Percentiles rank a stretch among this genome's conserved stretches.
Conservation (phyloP, 2,888 invertebrate genomes). For the Tanaodytes sp. region DNA sequence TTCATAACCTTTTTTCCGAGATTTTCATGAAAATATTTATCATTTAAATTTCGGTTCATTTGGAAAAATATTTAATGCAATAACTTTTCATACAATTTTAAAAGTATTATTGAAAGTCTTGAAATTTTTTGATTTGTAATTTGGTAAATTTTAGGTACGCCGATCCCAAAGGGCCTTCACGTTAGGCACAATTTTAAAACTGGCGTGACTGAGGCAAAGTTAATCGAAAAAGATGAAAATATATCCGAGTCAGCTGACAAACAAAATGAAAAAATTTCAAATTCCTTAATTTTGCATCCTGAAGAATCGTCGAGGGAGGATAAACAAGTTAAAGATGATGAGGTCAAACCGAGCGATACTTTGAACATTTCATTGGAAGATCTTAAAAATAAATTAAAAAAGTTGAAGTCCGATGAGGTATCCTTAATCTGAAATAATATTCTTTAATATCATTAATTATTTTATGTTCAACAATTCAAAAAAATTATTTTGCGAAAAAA, state of each 20-base stretch:
- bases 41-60: no score
- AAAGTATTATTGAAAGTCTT: no score
- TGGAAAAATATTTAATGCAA: no score
- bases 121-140: no score
- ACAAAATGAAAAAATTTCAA: slow-evolving; percentile 38
- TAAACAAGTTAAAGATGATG: slow-evolving; percentile 55
- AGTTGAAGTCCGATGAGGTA: slow-evolving; percentile 62
- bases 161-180: slow-evolving; percentile 83
- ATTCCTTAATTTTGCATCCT: slow-evolving; percentile 64
- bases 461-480: no score
- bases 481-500: no score
- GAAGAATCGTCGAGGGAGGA: slow-evolving; percentile 58
- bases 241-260: slow-evolving; percentile 34
- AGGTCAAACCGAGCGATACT: slow-evolving; percentile 55
- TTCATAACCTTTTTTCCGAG: no score
- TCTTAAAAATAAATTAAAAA: slow-evolving; percentile 66
- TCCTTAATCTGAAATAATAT: no score
- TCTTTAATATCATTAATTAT: no score
- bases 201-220: slow-evolving; percentile 83
- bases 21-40: no score
- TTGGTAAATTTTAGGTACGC: slow-evolving; percentile 77
- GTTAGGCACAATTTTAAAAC: slow-evolving; percentile 84
- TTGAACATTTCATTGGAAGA: slow-evolving; percentile 63
- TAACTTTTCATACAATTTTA: no score
- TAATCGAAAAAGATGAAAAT: slow-evolving; percentile 73